Evolutionary conservation across 2,888 invertebrate genomes (phyloP), one percentile per base, ranked within the genome.

Genomic region (Baccha elongata): DNA sequence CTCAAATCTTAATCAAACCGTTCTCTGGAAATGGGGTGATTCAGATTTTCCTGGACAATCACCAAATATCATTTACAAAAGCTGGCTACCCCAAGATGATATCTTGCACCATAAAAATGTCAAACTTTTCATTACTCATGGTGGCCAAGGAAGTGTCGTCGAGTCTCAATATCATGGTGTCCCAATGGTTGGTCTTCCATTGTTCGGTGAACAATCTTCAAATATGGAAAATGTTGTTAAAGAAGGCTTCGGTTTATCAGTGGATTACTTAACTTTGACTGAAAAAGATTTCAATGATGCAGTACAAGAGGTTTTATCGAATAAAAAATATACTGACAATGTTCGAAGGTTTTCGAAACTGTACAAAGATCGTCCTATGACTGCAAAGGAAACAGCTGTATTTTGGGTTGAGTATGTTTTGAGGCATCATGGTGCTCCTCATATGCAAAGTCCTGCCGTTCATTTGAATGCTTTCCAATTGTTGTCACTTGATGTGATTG

Each of bases 61-160:
- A 0, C 86, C 90, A 0, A 94, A 94, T 87, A 91, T 95, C 0
- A 89, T 92, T 52, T 89, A 92, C 6, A 89, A 91, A 44, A 92
- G 92, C 79, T 95, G 94, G 95, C 87, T 94, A n/a, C 94, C 95
- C 0, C 95, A 95, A 87, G 92, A 92, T 64, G 93, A 93, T 85
- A 91, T 94, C 50, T 87, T 94, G 90, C 93, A 92, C 0, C 93
- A 93, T 87, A 92, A 92, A 0, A 93, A 93, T 64, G 87, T 91
- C 2, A 92, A 91, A 87, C 87, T 93, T 2, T 94, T 94, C 85
- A 91, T 94, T 85, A 92, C 93, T 0, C 94, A 94, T 86, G 94
- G 94, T 2, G 94, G 94, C 8, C 90, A 93, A 75, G 93, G 94
- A 84, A 93, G 93, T 52, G 91, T 93, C 2, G 92, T 92, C 86